Base-by-base conservation (phyloP, 2,888 invertebrate species). In the Ophion costatus region DNA sequence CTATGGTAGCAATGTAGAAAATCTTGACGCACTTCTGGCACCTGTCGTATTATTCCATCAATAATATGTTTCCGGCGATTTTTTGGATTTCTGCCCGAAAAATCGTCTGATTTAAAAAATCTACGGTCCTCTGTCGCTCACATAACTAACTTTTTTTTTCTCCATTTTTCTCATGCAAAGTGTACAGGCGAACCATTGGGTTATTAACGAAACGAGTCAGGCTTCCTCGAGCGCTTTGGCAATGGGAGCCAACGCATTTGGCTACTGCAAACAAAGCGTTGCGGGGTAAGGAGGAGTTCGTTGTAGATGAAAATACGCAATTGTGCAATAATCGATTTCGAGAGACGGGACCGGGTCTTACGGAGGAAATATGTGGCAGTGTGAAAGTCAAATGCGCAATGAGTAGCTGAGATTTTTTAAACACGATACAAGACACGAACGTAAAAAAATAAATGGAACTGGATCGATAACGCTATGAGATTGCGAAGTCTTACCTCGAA, bases 351-450 rank as follows among this genome's bases (percentile, higher is more conserved):
- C 14, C 56, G 33, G 33, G 17, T 70, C n/a, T 1, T 7, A 33
- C 17, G 1, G 10, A 57, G 22, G 7, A 33, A 71, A 5, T 71
- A 11, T 5, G n/a, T n/a, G 33, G n/a, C 33, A 29, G 71, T n/a
- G 71, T 71, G n/a, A 71, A 57, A 51, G 33, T 11, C 56, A 20
- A 71, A 4, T 51, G 71, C 7, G 71, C 71, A 33, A n/a, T 20
- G 4, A 29, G 29, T 29, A 33, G 29, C 29, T 17, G 20, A 51
- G 11, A 57, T 57, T 57, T 33, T 57, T 17, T 0, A 71, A 29
- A 56, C 5, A 56, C 66, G 33, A 33, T 33, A 38, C 67, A 42
- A 67, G 38, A 45, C 22, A 10, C 45, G 22, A 17, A 67, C 11
- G 67, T 67, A 66, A 29, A 7, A n/a, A 38, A 66, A 38, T 10